Percentiles rank a stretch among this genome's conserved stretches.
phyloP scores from a whole-genome alignment of 2,888 invertebrate genomes.

The Phoenoteleia sp. region DNA sequence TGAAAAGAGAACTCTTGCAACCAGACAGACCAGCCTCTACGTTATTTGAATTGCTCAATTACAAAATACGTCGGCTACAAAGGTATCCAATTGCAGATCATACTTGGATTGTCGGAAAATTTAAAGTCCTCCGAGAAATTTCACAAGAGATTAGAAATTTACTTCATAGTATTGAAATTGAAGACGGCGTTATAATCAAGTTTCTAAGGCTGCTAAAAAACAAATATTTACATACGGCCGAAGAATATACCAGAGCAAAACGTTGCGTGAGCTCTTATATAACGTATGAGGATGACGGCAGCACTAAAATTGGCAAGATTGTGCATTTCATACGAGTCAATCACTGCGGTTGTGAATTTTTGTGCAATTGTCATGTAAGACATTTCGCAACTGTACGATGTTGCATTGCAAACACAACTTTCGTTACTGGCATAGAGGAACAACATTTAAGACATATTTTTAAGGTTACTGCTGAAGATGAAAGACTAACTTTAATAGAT shows the following conservation, averaged over 20 bases:
- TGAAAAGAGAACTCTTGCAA: background rate
- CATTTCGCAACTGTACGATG: background rate
- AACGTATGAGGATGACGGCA: background rate
- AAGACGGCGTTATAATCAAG: background rate
- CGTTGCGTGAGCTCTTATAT: background rate
- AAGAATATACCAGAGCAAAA: background rate
- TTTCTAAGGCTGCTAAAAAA: background rate
- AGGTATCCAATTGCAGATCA: background rate
- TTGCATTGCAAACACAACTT: background rate
- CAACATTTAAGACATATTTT: no score
- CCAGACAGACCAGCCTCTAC: background rate
- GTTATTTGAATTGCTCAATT: background rate
- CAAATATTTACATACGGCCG: background rate
- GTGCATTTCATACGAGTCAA: background rate
- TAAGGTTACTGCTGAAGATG: no score
- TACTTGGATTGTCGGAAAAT: background rate
- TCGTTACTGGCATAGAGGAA: no score
- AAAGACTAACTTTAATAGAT: background rate
- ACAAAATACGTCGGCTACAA: background rate
- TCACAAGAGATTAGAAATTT: background rate
- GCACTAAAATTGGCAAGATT: background rate
- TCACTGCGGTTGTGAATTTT: background rate
- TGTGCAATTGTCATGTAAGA: background rate
- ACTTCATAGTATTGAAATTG: background rate
- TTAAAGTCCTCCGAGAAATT: no score